phyloP scores from a whole-genome alignment of 2,113 vertebrate genomes.

The Archilochus colubris region DNA sequence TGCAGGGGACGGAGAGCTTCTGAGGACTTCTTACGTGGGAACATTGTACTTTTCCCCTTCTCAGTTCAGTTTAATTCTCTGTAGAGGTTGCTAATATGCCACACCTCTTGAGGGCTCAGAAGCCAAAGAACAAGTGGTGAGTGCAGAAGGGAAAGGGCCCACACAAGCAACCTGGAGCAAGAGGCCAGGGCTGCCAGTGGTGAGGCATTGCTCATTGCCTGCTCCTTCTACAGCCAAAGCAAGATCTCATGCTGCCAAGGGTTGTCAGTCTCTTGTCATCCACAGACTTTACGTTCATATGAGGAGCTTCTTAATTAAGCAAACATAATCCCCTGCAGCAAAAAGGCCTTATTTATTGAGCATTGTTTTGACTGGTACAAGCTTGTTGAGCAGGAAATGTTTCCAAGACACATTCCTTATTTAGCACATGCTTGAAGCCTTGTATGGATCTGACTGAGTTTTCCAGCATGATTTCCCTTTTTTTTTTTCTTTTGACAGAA shows the following conservation, averaged over 20 bases:
- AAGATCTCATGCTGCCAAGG: neutral
- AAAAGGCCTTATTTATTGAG: slow-evolving; percentile 48
- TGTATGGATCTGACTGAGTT: slow-evolving; percentile 4
- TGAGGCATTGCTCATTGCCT: neutral
- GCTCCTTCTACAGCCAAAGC: neutral
- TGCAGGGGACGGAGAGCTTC: neutral
- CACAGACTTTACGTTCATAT: neutral
- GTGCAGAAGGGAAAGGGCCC: neutral
- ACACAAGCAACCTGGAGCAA: neutral
- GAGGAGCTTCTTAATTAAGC: slow-evolving; percentile 46
- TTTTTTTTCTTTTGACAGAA: slow-evolving; percentile 82
- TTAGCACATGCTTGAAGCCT: slow-evolving; percentile 5
- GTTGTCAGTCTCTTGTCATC: neutral
- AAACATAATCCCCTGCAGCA: slow-evolving; percentile 15
- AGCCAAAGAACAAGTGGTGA: neutral
- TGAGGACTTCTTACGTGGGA: neutral
- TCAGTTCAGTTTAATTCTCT: neutral
- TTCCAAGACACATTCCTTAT: slow-evolving; percentile 49
- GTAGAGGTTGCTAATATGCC: neutral
- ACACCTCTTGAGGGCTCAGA: neutral
- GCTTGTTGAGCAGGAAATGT: slow-evolving; percentile 2
- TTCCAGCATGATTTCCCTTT: slow-evolving; percentile 51
- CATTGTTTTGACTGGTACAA: slow-evolving; percentile 60
- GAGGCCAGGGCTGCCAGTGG: neutral
- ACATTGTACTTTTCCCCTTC: neutral